A percentile compares a stretch with the other conserved stretches of the same genome.
Conservation (phyloP, 2,888 invertebrate genomes). For the Sminthurinus aureus region DNA sequence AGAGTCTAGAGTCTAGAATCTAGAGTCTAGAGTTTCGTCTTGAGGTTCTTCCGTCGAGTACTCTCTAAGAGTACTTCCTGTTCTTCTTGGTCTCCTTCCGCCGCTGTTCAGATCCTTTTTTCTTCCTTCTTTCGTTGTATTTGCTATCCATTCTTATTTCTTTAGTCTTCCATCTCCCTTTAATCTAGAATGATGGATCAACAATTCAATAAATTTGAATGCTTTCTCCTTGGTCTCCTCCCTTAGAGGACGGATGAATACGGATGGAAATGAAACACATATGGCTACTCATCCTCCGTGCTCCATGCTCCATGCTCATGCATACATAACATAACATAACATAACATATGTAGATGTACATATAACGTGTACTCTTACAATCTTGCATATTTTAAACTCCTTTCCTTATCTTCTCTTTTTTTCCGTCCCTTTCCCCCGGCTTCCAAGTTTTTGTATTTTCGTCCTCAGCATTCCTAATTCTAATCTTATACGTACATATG, state of each 20-base stretch:
- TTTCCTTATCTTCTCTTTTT: too few relatives aligned
- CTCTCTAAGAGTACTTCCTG: neutral
- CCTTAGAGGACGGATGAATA: neutral
- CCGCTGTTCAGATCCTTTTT: neutral
- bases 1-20: too few relatives aligned
- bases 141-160: conserved; percentile 5
- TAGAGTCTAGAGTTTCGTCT: too few relatives aligned
- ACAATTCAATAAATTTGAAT: conserved; percentile 34
- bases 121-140: neutral
- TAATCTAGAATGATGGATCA: conserved; percentile 27
- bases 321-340: too few relatives aligned
- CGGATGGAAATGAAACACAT: neutral
- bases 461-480: neutral
- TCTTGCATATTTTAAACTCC: too few relatives aligned
- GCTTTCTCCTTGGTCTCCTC: conserved; percentile 10
- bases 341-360: too few relatives aligned
- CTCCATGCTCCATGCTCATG: neutral
- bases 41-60: too few relatives aligned
- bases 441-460: neutral
- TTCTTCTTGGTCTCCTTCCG: neutral
- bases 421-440: too few relatives aligned
- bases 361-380: too few relatives aligned
- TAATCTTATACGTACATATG: neutral
- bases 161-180: conserved; percentile 8
- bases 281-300: neutral